Conservation (phyloP, 2,797 vertebrate genomes). For the Sardinella longiceps region DNA sequence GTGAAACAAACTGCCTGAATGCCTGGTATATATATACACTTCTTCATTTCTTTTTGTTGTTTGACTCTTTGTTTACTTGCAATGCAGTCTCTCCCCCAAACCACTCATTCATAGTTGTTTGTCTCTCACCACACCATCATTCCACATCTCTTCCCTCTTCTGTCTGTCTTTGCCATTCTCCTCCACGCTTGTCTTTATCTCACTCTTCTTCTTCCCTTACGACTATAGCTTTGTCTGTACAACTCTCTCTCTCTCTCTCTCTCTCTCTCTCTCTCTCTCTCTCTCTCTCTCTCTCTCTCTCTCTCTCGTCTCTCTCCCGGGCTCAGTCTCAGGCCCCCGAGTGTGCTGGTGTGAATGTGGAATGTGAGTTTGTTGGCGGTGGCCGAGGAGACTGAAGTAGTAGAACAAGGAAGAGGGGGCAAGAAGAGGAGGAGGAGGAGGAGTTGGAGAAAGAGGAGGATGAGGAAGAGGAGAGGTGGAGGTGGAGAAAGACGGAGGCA, state of each 20-base stretch:
- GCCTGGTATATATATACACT: background rate
- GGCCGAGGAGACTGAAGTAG: conserved; percentile 43
- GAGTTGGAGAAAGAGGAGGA: too few relatives aligned
- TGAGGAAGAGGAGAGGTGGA: conserved; percentile 1
- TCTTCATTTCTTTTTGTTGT: background rate
- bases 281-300: too few relatives aligned
- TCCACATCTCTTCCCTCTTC: background rate
- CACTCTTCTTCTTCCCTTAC: background rate
- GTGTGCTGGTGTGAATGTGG: conserved; percentile 54
- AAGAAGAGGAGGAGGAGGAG: too few relatives aligned
- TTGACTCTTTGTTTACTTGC: background rate
- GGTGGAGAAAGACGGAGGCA: background rate
- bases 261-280: background rate
- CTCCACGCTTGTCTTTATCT: background rate
- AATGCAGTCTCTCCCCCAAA: background rate
- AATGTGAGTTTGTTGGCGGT: conserved; percentile 50
- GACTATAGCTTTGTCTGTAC: background rate
- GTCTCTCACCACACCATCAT: background rate
- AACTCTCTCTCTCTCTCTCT: too few relatives aligned
- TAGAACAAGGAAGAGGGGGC: background rate
- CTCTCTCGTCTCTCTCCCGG: too few relatives aligned
- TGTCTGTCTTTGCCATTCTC: background rate
- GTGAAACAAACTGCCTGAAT: background rate
- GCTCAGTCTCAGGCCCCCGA: background rate
- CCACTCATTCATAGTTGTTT: background rate